These are phyloP conservation scores for Steatornis caripensis DNA, from an alignment of 2,113 vertebrate genomes.

Conservation along the genomic window DNA sequence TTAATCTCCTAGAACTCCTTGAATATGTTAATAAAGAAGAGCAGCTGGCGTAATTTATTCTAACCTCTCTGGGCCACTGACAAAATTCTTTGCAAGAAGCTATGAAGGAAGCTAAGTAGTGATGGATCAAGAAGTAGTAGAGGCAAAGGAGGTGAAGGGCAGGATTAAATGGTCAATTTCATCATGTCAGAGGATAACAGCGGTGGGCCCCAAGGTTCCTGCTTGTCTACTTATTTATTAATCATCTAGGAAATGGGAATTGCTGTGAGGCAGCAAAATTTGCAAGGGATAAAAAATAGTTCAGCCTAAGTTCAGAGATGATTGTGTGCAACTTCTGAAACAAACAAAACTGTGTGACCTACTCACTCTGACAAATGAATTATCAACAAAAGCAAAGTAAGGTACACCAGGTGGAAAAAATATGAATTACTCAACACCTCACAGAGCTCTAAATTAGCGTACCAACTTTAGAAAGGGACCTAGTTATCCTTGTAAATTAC, in stretches of 20 bases:
- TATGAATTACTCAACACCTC: slow-evolving; percentile 49
- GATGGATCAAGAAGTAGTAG: slow-evolving; percentile 48
- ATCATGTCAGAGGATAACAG: slow-evolving; percentile 63
- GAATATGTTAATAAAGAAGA: slow-evolving; percentile 47
- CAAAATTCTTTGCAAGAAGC: slow-evolving; percentile 42
- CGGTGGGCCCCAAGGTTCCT: slow-evolving; percentile 30
- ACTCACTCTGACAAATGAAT: slow-evolving; percentile 40
- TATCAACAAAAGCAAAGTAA: slow-evolving; percentile 26
- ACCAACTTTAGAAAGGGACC: slow-evolving; percentile 27
- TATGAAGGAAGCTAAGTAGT: slow-evolving; percentile 36
- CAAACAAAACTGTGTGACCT: slow-evolving; percentile 40
- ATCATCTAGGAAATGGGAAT: slow-evolving; percentile 36
- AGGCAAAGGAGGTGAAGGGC: slow-evolving; percentile 55
- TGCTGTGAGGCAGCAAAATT: slow-evolving; percentile 58
- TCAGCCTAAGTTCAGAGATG: slow-evolving; percentile 26
- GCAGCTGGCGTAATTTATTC: slow-evolving; percentile 58
- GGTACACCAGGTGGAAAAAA: slow-evolving; percentile 36
- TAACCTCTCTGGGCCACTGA: slow-evolving; percentile 50
- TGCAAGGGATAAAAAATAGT: slow-evolving; percentile 52
- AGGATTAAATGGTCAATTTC: slow-evolving; percentile 67
- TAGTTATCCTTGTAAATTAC: slow-evolving; percentile 58
- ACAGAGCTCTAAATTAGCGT: slow-evolving; percentile 45
- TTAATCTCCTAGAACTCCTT: slow-evolving; percentile 52
- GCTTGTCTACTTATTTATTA: slow-evolving; percentile 55
- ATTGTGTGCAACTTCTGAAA: slow-evolving; percentile 35